Conservation (phyloP, 2,888 invertebrate genomes). For the Alviniconcha strummeri region DNA sequence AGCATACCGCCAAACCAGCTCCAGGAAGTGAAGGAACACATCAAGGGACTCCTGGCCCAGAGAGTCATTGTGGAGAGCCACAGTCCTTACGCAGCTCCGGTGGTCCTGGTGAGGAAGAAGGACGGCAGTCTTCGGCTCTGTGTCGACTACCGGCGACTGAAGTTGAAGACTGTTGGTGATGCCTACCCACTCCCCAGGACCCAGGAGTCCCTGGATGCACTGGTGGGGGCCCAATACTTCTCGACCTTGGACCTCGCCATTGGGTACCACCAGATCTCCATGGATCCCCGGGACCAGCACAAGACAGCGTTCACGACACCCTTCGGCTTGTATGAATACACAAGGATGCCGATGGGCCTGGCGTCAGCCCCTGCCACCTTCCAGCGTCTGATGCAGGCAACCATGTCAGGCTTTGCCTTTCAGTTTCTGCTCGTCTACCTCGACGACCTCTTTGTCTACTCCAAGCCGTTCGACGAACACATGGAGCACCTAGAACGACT, state of each 20-base stretch:
- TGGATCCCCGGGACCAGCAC: background rate
- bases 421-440: background rate
- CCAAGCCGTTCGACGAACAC: background rate
- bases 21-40: conserved; percentile 18
- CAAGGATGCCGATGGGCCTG: too few species aligned
- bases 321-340: too few species aligned
- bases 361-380: conserved; percentile 19
- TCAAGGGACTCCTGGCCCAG: too few species aligned
- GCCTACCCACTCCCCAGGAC: conserved; percentile 5
- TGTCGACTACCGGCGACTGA: conserved; percentile 13
- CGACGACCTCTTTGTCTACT: conserved; percentile 11
- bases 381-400: background rate
- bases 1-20: conserved; percentile 9
- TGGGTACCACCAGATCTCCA: conserved; percentile 27
- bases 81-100: conserved; percentile 20
- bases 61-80: background rate
- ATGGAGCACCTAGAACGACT: too few species aligned
- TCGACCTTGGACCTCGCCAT: conserved; percentile 23
- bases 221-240: conserved; percentile 2
- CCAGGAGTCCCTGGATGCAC: conserved; percentile 11
- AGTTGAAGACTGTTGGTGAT: conserved; percentile 1
- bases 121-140: background rate
- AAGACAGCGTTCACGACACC: conserved; percentile 14
- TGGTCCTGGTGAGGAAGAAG: conserved; percentile 22
- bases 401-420: background rate